Evolutionary conservation across 2,797 vertebrate species (phyloP).

Genomic region (Oreochromis grahami): DNA sequence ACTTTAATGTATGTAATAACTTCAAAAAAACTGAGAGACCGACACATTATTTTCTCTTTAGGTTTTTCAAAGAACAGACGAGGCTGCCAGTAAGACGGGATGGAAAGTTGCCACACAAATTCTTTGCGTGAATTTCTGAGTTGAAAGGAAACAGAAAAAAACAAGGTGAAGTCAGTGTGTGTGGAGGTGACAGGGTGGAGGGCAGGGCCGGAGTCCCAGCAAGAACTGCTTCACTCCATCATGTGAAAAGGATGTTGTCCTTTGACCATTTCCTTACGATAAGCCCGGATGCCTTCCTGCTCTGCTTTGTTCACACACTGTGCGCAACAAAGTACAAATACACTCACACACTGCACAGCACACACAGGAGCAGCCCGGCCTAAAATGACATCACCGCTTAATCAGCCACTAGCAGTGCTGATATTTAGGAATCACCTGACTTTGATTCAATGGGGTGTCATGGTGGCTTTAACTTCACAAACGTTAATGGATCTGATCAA

Average conservation of each 20-base stretch:
- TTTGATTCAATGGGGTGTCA: neutral
- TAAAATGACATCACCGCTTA: slow-evolving; percentile 45
- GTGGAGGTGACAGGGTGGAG: slow-evolving; percentile 13
- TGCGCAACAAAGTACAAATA: slow-evolving; percentile 7
- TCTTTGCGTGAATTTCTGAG: neutral
- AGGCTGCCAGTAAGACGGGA: neutral
- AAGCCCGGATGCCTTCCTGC: slow-evolving; percentile 72
- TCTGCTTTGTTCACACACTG: slow-evolving; percentile 51
- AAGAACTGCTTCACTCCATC: slow-evolving; percentile 18
- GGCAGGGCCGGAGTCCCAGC: neutral
- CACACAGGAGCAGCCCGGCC: slow-evolving; percentile 32
- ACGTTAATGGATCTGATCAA: neutral
- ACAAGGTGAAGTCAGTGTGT: neutral
- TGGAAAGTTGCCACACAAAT: neutral
- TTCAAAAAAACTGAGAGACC: neutral
- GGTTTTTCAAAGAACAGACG: neutral
- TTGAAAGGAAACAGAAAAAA: neutral
- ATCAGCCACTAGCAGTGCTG: neutral
- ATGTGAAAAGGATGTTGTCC: slow-evolving; percentile 73
- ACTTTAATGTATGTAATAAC: neutral
- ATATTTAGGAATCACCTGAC: neutral
- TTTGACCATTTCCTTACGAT: slow-evolving; percentile 78
- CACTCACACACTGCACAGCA: slow-evolving; percentile 20
- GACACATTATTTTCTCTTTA: neutral
- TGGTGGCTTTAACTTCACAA: neutral